These are phyloP conservation scores for Octonoba sinensis DNA, from an alignment of 2,888 invertebrate genomes.

Conservation along the genomic window DNA sequence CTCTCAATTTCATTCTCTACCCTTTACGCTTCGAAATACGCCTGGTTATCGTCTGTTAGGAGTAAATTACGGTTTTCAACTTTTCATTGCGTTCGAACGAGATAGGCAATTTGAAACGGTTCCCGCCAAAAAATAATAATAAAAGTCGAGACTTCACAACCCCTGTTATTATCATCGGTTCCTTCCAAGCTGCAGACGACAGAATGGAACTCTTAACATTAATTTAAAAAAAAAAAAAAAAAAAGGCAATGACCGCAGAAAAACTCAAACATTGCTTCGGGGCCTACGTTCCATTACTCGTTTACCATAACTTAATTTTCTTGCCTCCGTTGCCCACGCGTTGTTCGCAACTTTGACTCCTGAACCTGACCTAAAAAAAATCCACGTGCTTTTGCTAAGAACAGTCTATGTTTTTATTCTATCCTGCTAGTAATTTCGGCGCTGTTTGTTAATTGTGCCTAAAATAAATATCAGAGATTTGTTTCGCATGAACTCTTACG, in stretches of 20 bases:
- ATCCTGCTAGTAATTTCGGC: no score
- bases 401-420: constrained; percentile 8
- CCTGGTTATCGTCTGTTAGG: no score
- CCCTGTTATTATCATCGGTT: constrained; percentile 2
- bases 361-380: constrained; percentile 51
- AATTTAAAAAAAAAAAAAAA: constrained; percentile 41
- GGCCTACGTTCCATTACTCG: constrained; percentile 19
- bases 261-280: constrained; percentile 20
- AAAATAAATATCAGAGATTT: no score
- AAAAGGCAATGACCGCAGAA: constrained; percentile 54
- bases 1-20: no score
- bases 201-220: constrained; percentile 36
- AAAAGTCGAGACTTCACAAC: neutral
- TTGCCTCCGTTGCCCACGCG: constrained; percentile 41
- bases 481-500: no score
- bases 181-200: neutral
- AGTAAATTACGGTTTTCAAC: no score
- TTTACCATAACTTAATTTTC: neutral
- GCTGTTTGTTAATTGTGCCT: no score
- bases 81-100: no score
- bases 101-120: no score
- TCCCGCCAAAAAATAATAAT: neutral
- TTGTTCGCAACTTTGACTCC: constrained; percentile 46
- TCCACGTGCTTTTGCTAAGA: constrained; percentile 2
- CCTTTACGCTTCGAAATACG: no score